Percentiles rank a stretch among this genome's conserved stretches.
These are phyloP conservation scores for Phaetusa simplex DNA, from an alignment of 2,113 vertebrate species.

Conservation along the genomic window DNA sequence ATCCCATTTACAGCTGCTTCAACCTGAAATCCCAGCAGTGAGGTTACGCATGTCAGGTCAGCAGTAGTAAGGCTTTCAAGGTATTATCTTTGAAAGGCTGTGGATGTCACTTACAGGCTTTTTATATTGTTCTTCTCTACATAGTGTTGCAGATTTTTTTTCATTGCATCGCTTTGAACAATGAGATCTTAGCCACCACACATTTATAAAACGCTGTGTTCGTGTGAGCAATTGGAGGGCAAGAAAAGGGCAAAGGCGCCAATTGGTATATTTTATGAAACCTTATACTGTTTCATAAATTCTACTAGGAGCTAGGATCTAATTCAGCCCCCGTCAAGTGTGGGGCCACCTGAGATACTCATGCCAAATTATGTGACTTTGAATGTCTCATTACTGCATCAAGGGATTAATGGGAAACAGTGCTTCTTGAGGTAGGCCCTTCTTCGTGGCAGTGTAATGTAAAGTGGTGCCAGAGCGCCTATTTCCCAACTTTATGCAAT, in stretches of 20 bases:
- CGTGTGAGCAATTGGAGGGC: not conserved
- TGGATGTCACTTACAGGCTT: not conserved
- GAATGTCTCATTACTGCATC: not conserved
- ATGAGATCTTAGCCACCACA: accelerated
- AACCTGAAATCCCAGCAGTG: not conserved
- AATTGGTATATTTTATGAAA: not conserved
- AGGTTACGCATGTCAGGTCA: not conserved
- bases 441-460: not conserved
- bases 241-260: not conserved
- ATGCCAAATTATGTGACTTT: not conserved
- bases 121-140: not conserved
- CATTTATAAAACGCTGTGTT: not conserved
- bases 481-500: not conserved
- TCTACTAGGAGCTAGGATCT: not conserved
- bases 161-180: not conserved
- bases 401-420: not conserved
- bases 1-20: not conserved
- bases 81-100: not conserved
- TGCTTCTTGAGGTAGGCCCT: not conserved
- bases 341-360: not conserved
- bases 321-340: accelerated
- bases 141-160: not conserved
- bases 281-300: not conserved
- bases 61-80: not conserved
- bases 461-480: not conserved